Evolutionary conservation across 2,797 vertebrate species (phyloP).

Genomic region (Prunella strophiata): DNA sequence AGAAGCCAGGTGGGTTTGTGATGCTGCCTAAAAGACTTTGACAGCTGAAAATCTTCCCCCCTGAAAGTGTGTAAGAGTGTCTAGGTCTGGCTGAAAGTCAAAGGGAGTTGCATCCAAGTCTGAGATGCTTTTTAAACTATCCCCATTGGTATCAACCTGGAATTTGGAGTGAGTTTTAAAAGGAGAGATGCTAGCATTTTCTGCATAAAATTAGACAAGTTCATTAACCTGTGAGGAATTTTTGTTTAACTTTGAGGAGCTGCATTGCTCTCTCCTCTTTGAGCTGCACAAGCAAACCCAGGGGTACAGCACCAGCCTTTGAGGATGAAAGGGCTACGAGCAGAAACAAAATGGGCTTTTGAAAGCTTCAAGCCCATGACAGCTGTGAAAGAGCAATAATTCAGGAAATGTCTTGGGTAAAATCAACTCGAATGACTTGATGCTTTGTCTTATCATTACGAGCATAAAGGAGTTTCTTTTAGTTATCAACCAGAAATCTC

Average conservation of each 20-base stretch:
- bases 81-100: slow-evolving; percentile 56
- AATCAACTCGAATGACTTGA: slow-evolving; percentile 49
- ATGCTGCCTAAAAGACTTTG: neutral
- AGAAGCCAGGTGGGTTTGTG: slow-evolving; percentile 38
- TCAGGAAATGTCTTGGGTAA: slow-evolving; percentile 73
- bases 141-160: slow-evolving; percentile 23
- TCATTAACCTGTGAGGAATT: slow-evolving; percentile 58
- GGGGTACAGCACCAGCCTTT: slow-evolving; percentile 45
- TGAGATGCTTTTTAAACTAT: slow-evolving; percentile 39
- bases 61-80: neutral
- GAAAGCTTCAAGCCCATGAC: slow-evolving; percentile 70
- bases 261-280: neutral
- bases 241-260: slow-evolving; percentile 48
- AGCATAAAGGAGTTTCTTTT: slow-evolving; percentile 76
- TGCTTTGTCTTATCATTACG: slow-evolving; percentile 76
- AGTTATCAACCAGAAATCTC: slow-evolving; percentile 72
- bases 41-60: neutral
- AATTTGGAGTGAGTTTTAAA: slow-evolving; percentile 48
- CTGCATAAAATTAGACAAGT: slow-evolving; percentile 74
- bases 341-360: slow-evolving; percentile 75
- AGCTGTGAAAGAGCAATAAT: slow-evolving; percentile 68
- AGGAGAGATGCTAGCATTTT: slow-evolving; percentile 39
- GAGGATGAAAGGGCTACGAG: slow-evolving; percentile 65
- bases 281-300: slow-evolving; percentile 46
- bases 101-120: slow-evolving; percentile 12